Percentiles rank a stretch among this genome's conserved stretches.
phyloP scores from a whole-genome alignment of 2,797 vertebrate species.

The Lycodopsis pacificus region DNA sequence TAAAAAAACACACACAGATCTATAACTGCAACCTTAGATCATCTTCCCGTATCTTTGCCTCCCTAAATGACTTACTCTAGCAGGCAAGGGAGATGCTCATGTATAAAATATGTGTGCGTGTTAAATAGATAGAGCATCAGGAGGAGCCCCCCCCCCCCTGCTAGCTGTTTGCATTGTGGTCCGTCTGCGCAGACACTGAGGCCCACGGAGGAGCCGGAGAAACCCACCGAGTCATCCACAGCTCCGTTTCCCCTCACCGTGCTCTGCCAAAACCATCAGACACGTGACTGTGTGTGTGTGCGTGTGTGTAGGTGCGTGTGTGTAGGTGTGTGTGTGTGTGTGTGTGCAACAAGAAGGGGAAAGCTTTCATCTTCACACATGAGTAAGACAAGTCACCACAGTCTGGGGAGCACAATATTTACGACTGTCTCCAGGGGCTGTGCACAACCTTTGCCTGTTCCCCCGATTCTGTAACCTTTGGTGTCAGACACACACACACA shows the following conservation, averaged over 20 bases:
- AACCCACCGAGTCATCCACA: slow-evolving; percentile 58
- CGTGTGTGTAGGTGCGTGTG: slow-evolving; percentile 9
- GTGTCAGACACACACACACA: slow-evolving; percentile 52
- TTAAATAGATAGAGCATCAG: slow-evolving; percentile 34
- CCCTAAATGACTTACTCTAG: slow-evolving; percentile 9
- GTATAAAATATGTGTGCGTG: slow-evolving; percentile 19
- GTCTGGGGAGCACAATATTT: slow-evolving; percentile 76
- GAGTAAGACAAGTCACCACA: slow-evolving; percentile 73
- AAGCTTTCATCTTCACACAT: slow-evolving; percentile 77
- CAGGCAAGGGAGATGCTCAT: slow-evolving; percentile 23
- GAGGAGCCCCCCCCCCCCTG: slow-evolving; percentile 35
- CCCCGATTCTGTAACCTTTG: slow-evolving; percentile 47
- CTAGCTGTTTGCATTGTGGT: slow-evolving; percentile 66
- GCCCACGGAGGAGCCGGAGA: slow-evolving; percentile 49
- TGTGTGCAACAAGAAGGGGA: slow-evolving; percentile 26
- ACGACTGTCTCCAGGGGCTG: slow-evolving; percentile 59
- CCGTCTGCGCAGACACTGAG: slow-evolving; percentile 56
- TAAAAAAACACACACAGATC: not conserved
- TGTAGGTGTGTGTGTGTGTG: slow-evolving; percentile 13
- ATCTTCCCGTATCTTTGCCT: not conserved
- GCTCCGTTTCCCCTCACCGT: slow-evolving; percentile 39
- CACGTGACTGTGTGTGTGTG: slow-evolving; percentile 12
- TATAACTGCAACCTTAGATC: not conserved
- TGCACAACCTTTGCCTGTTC: slow-evolving; percentile 49
- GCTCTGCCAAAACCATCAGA: slow-evolving; percentile 65